A percentile compares a stretch with the other conserved stretches of the same genome.
Conservation (phyloP, 2,113 vertebrate species). For the Reinhardtius hippoglossoides region DNA sequence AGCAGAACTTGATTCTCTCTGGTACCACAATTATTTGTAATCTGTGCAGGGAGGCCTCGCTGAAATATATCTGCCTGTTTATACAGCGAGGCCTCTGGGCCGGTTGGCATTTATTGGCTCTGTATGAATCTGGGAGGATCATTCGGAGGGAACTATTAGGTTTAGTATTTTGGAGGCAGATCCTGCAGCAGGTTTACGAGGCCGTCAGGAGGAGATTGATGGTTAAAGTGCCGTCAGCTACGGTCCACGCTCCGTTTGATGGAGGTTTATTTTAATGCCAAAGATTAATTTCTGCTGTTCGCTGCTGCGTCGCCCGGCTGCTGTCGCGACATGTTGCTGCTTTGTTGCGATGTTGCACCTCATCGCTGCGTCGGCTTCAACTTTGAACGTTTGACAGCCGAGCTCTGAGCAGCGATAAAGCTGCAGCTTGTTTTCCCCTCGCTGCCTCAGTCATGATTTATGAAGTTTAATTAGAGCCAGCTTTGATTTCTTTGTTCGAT, state of each 20-base stretch:
- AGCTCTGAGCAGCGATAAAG: not conserved
- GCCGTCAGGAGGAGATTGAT: constrained; percentile 42
- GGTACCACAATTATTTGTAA: not conserved
- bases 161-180: not conserved
- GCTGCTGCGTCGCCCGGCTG: not conserved
- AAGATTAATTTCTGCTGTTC: not conserved
- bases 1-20: not conserved
- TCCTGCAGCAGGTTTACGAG: constrained; percentile 15
- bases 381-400: constrained; percentile 21
- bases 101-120: constrained; percentile 26
- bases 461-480: constrained; percentile 26
- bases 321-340: constrained; percentile 1
- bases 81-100: not conserved
- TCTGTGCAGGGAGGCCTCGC: not conserved
- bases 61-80: not conserved
- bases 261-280: constrained; percentile 21
- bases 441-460: constrained; percentile 27
- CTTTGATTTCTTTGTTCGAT: constrained; percentile 12
- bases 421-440: constrained; percentile 1
- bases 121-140: constrained; percentile 18
- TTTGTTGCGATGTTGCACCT: not conserved
- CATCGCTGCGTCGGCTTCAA: not conserved
- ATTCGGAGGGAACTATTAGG: not conserved
- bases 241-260: constrained; percentile 12
- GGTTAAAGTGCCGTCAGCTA: constrained; percentile 42